Evolutionary conservation across 2,888 invertebrate species (phyloP).

Genomic region (Flabesymbios commensalis): DNA sequence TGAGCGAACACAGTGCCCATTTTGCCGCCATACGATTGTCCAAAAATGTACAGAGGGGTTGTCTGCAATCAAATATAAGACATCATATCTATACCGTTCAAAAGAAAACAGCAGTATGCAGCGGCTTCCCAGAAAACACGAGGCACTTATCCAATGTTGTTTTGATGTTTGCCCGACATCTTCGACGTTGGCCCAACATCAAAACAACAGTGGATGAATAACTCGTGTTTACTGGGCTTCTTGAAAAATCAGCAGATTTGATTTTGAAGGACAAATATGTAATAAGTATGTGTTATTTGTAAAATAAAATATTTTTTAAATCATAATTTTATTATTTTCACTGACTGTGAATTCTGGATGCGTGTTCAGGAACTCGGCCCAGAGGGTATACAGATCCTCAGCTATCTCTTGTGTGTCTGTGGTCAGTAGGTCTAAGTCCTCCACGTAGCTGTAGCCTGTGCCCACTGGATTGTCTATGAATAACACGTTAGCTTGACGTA

Average conservation of each 20-base stretch:
- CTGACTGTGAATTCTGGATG: conserved; percentile 29
- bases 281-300: no score
- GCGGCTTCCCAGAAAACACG: no score
- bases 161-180: no score
- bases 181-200: no score
- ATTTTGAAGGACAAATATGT: no score
- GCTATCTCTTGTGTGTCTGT: conserved; percentile 26
- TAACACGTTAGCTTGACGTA: conserved; percentile 30
- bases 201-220: no score
- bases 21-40: conserved; percentile 39
- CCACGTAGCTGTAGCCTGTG: conserved; percentile 39
- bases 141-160: no score
- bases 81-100: not conserved
- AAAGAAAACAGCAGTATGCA: no score
- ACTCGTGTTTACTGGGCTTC: no score
- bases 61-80: conserved; percentile 21
- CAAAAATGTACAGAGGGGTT: conserved; percentile 35
- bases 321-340: not conserved
- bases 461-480: conserved; percentile 40
- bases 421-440: conserved; percentile 21
- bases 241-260: no score
- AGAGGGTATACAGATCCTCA: conserved; percentile 19
- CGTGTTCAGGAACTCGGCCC: conserved; percentile 20
- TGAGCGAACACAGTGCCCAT: conserved; percentile 32
- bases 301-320: no score